Conservation (phyloP, 2,113 vertebrate genomes). For the Eurystomus gularis region DNA sequence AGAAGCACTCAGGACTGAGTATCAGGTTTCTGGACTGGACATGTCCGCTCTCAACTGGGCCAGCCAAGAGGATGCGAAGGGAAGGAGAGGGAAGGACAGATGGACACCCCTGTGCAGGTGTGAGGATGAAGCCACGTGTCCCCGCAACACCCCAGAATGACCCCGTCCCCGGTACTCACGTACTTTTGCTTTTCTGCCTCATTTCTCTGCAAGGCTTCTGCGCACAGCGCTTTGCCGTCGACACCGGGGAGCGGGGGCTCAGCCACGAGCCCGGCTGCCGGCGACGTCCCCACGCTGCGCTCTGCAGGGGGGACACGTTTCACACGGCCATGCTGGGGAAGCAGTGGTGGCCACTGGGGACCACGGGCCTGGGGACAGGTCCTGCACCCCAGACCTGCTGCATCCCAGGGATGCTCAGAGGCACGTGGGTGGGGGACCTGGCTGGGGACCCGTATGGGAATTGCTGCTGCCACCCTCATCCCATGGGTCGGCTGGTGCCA, state of each 20-base stretch:
- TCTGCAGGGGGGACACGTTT: conserved; percentile 58
- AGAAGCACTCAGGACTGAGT: accelerated
- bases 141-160: accelerated
- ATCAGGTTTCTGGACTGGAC: neutral
- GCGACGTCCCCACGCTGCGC: conserved; percentile 65
- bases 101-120: accelerated
- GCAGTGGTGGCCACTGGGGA: neutral
- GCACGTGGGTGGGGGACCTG: neutral
- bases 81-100: neutral
- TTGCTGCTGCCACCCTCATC: accelerated
- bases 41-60: accelerated
- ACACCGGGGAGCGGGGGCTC: conserved; percentile 71
- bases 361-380: neutral
- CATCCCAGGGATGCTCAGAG: neutral
- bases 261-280: conserved; percentile 8
- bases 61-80: neutral
- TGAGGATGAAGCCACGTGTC: accelerated
- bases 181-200: conserved; percentile 86
- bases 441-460: neutral
- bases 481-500: accelerated
- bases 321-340: neutral
- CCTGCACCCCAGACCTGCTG: neutral
- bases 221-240: conserved; percentile 76
- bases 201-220: conserved; percentile 81
- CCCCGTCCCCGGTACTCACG: neutral